Base-by-base conservation (phyloP, 2,113 vertebrate species). In the Platichthys flesus region DNA sequence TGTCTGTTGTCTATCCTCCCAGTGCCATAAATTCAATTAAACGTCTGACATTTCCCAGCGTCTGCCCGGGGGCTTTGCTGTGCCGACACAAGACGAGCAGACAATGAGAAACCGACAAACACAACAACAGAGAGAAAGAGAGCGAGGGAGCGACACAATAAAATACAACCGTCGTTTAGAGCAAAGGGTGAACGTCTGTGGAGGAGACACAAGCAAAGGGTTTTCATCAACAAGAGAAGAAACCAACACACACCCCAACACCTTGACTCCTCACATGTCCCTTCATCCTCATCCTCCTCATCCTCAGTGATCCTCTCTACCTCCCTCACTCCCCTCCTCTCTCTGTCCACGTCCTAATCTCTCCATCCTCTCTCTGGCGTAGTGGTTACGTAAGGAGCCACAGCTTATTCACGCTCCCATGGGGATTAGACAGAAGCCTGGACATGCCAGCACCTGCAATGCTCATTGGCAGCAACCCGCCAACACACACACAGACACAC, bases 381-480 rank as follows among this genome's bases (percentile, higher is more conserved):
- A 60, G 37, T 20, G 72, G 70, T 90, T 90, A 89, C 67, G 78
- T 90, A 89, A 92, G 81, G 52, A 60, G 67, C 76, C 74, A 37
- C 9, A 40, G 79, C 74, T 90, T 90, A 89, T 85, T 92, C 80
- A 83, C 62, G 45, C 86, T 92, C 83, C 76, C 86, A 78, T 90
- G 90, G 69, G 89, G 86, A 88, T 88, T 79, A 89, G 67, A 65
- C 76, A 74, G 82, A 64, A 80, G 77, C 58, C 58, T 37, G 86
- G 85, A 82, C 84, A 85, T 45, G 74, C 74, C 62, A 78, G 75
- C 79, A 86, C 82, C 85, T 84, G 87, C 81, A 67, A 40, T 51
- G 71, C 80, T 84, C 74, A 60, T 69, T 52, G 60, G 79, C 69
- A 66, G 76, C 21, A 15, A 57, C 24, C 23, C 37, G 68, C 74